Evolutionary conservation across 2,113 vertebrate genomes (phyloP).

Genomic region (Sarotherodon lohbergeri): DNA sequence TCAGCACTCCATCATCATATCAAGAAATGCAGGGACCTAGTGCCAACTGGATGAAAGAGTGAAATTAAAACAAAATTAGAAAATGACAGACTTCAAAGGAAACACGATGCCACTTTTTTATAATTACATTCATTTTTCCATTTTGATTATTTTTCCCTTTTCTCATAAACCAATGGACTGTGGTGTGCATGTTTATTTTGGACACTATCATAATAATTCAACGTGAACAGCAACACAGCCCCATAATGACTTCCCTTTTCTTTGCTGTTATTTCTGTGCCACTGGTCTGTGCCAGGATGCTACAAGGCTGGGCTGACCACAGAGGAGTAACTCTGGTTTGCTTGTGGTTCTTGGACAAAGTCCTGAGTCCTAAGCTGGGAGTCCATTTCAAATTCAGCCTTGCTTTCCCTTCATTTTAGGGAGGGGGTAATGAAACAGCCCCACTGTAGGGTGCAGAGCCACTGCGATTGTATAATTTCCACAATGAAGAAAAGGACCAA

Average conservation of each 20-base stretch:
- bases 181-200: conserved; percentile 51
- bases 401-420: conserved; percentile 29
- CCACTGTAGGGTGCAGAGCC: neutral
- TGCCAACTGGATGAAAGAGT: neutral
- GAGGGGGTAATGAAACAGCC: conserved; percentile 6
- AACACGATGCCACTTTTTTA: neutral
- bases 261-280: conserved; percentile 64
- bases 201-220: conserved; percentile 46
- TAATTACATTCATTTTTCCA: conserved; percentile 34
- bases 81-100: conserved; percentile 13
- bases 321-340: conserved; percentile 52
- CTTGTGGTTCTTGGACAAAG: conserved; percentile 60
- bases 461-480: neutral
- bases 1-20: neutral
- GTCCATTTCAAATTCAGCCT: conserved; percentile 30
- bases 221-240: conserved; percentile 19
- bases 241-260: conserved; percentile 56
- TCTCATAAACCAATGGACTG: conserved; percentile 21
- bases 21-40: neutral
- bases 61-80: conserved; percentile 6
- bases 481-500: neutral
- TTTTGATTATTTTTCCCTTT: conserved; percentile 24
- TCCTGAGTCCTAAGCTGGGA: conserved; percentile 6
- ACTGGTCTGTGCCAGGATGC: conserved; percentile 33
- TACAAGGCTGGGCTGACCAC: conserved; percentile 50